Evolutionary conservation across 2,113 vertebrate species (phyloP).

Genomic region (Trematocara stigmaticum): DNA sequence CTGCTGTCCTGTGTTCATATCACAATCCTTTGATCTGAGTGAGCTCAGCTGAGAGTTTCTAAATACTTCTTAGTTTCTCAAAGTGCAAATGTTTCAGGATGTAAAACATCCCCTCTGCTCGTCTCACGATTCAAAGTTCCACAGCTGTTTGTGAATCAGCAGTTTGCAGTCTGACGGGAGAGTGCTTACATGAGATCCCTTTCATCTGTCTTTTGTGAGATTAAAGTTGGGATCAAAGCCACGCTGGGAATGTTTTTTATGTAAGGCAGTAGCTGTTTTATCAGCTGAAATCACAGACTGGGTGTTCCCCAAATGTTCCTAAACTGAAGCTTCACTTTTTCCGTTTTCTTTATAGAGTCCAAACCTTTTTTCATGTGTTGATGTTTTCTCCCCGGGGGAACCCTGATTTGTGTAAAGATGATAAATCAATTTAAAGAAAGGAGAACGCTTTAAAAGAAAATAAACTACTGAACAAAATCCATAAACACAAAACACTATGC

Average conservation of each 20-base stretch:
- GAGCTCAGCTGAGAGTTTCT: background rate
- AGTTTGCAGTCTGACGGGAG: background rate
- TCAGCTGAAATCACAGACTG: background rate
- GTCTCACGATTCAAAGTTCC: background rate
- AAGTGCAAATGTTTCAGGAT: background rate
- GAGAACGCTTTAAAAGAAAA: background rate
- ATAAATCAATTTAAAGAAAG: background rate
- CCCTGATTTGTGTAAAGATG: background rate
- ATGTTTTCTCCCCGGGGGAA: background rate
- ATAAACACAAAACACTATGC: background rate
- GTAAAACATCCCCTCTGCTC: background rate
- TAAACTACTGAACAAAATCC: background rate
- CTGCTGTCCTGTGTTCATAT: background rate
- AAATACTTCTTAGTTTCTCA: background rate
- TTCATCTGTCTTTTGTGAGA: background rate
- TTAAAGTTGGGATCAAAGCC: background rate
- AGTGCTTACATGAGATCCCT: background rate
- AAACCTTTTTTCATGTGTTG: background rate
- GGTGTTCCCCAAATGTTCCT: background rate
- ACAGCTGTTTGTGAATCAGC: background rate
- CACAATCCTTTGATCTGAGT: background rate
- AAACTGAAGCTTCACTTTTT: background rate
- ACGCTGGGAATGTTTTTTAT: background rate
- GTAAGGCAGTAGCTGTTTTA: conserved; percentile 1
- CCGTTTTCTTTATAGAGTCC: background rate